Conservation (phyloP, 2,797 vertebrate genomes). For the Psittacula derbiana region DNA sequence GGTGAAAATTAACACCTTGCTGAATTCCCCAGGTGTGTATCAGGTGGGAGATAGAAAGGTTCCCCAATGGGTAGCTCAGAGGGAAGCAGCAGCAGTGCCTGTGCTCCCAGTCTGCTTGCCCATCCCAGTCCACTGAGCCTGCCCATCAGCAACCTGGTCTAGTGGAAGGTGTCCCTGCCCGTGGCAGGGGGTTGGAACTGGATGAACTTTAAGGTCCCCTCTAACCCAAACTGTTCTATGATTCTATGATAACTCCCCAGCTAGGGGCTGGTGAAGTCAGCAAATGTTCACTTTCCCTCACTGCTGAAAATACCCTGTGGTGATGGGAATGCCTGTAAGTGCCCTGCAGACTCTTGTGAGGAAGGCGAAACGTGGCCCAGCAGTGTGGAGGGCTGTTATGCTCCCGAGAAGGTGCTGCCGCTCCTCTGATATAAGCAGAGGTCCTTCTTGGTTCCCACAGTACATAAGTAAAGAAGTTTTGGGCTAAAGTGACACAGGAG, state of each 20-base stretch:
- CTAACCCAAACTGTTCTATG: neutral
- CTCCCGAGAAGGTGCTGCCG: neutral
- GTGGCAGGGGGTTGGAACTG: neutral
- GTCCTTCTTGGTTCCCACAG: neutral
- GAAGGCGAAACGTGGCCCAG: neutral
- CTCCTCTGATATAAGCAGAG: neutral
- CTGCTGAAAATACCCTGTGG: neutral
- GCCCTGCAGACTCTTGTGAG: neutral
- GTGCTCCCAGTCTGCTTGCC: neutral
- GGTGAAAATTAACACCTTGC: neutral
- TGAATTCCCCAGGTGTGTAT: neutral
- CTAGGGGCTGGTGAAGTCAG: neutral
- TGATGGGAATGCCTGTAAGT: neutral
- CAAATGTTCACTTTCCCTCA: neutral
- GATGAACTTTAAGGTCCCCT: neutral
- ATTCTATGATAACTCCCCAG: neutral
- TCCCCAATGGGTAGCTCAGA: neutral
- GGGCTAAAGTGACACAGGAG: neutral
- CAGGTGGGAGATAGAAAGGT: neutral
- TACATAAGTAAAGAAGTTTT: neutral
- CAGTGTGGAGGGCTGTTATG: fast-evolving
- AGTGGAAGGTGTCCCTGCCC: neutral
- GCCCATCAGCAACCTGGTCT: neutral
- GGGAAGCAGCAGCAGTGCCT: neutral
- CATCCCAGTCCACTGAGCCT: neutral